These are phyloP conservation scores for Furnarius figulus DNA, from an alignment of 2,113 vertebrate genomes.

Conservation along the genomic window DNA sequence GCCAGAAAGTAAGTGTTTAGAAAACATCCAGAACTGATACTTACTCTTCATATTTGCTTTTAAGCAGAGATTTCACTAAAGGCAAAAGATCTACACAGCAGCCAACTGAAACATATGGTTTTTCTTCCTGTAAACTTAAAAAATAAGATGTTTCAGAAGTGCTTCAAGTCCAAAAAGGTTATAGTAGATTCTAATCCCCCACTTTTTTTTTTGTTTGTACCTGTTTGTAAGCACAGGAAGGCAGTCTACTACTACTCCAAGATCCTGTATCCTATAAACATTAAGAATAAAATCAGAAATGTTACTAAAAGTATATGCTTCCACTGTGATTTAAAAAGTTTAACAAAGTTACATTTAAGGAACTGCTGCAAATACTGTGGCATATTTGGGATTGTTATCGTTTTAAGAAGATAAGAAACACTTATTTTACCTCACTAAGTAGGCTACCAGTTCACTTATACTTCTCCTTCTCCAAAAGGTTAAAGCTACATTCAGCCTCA, in stretches of 20 bases:
- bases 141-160: slow-evolving; percentile 41
- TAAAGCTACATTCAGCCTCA: slow-evolving; percentile 89
- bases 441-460: slow-evolving; percentile 88
- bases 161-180: background rate
- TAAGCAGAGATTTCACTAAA: slow-evolving; percentile 85
- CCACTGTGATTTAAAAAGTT: background rate
- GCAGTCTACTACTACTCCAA: slow-evolving; percentile 89
- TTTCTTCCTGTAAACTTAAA: slow-evolving; percentile 87
- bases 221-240: slow-evolving; percentile 91
- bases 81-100: slow-evolving; percentile 93
- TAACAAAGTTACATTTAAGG: background rate
- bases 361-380: background rate
- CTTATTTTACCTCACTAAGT: slow-evolving; percentile 86
- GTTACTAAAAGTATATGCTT: background rate
- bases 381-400: background rate
- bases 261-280: slow-evolving; percentile 86
- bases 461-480: slow-evolving; percentile 90
- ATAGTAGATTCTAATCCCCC: background rate
- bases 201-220: slow-evolving; percentile 67
- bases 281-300: slow-evolving; percentile 4
- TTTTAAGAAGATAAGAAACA: background rate
- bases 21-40: slow-evolving; percentile 46
- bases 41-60: slow-evolving; percentile 92
- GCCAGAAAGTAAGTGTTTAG: background rate
- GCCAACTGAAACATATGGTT: slow-evolving; percentile 83